These are phyloP conservation scores for Styela clava DNA, from an alignment of 23 tunicate species.

Conservation along the genomic window DNA sequence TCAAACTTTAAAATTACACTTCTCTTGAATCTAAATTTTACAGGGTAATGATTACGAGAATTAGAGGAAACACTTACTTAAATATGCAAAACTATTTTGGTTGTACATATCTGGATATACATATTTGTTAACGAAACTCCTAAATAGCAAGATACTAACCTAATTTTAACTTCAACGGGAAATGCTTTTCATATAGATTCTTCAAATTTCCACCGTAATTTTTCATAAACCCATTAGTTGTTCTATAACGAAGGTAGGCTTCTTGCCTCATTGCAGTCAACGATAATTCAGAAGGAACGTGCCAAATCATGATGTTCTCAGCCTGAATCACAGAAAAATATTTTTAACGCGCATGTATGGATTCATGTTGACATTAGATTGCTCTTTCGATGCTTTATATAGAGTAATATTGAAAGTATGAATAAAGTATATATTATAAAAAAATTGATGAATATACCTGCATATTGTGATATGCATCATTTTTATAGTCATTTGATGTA, in stretches of 20 bases:
- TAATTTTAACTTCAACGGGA: background rate
- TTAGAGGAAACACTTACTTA: too few species aligned
- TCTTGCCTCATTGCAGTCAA: background rate
- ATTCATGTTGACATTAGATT: background rate
- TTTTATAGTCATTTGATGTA: background rate
- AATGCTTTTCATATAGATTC: background rate
- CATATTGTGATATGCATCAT: background rate
- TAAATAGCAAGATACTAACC: background rate
- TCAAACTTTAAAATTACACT: background rate
- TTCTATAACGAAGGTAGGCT: conserved; percentile 9
- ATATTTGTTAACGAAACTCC: background rate
- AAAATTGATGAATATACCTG: background rate
- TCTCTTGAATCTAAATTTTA: too few species aligned
- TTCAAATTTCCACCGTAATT: conserved; percentile 10
- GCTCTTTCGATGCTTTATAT: background rate
- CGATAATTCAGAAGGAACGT: background rate
- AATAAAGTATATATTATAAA: too few species aligned
- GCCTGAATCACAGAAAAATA: background rate
- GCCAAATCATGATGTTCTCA: conserved; percentile 16
- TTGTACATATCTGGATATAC: too few species aligned
- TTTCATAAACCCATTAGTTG: conserved; percentile 14
- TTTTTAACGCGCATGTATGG: background rate
- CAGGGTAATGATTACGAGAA: too few species aligned
- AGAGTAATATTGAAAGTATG: background rate
- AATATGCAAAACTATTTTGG: too few species aligned